phyloP scores from a whole-genome alignment of 2,888 invertebrate species.

The Platerodrilus igneus region DNA sequence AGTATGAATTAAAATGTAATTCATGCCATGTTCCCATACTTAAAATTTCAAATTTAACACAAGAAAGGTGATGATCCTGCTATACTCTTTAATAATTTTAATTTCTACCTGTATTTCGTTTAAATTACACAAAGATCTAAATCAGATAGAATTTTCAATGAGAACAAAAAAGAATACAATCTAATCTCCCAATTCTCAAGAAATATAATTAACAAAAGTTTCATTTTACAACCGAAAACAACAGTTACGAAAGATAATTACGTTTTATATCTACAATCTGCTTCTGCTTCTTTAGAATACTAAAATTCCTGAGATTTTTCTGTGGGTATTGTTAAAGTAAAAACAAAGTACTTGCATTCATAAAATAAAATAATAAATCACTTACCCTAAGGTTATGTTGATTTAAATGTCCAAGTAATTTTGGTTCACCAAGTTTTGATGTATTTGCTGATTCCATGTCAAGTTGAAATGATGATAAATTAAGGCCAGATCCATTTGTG shows the following conservation, averaged over 20 bases:
- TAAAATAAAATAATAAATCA: conserved; percentile 9
- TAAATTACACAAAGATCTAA: too few species aligned
- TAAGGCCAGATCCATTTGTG: conserved; percentile 28
- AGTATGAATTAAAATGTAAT: conserved; percentile 25
- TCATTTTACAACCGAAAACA: conserved; percentile 27
- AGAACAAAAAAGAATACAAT: conserved; percentile 18
- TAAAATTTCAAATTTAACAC: conserved; percentile 24
- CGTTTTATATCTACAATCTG: conserved; percentile 11
- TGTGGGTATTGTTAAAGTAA: conserved; percentile 4
- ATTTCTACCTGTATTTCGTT: too few species aligned
- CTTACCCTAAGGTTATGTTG: conserved; percentile 27
- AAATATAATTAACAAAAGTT: conserved; percentile 32
- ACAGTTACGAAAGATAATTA: conserved; percentile 28
- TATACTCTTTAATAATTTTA: too few species aligned
- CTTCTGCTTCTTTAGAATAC: too few species aligned
- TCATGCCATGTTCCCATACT: conserved; percentile 24
- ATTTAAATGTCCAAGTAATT: conserved; percentile 15
- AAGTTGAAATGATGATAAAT: conserved; percentile 14
- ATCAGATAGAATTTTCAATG: too few species aligned
- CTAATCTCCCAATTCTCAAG: conserved; percentile 36
- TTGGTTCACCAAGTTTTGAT: conserved; percentile 14
- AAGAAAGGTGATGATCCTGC: too few species aligned
- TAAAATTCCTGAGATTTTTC: conserved; percentile 14
- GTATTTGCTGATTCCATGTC: conserved; percentile 21
- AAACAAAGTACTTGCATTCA: conserved; percentile 6